Evolutionary conservation across 2,797 vertebrate genomes (phyloP), one percentile per base, ranked within the genome.

Genomic region (Anas flavirostris): DNA sequence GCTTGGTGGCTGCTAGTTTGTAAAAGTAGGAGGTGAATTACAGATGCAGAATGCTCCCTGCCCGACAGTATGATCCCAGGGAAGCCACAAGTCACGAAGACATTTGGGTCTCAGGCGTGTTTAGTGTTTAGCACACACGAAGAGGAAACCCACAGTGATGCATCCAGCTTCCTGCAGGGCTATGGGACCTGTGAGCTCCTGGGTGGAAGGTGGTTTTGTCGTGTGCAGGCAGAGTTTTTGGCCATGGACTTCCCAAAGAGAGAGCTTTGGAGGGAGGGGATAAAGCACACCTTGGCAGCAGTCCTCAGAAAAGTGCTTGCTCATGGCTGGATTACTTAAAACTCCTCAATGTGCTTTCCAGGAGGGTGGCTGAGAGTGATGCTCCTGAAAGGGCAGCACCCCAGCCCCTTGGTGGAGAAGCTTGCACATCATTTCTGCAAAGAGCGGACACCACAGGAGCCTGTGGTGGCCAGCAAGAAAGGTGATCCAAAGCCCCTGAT

Each of bases 401-500:
- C 3, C 26, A 12, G 15, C 5, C 19, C 39, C 21, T 10, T 43
- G 43, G 16, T 16, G 50, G 64, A 70, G 67, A 21, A 41, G 13
- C 31, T 76, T 4, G 4, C 48, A 12, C 0, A 10, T 3, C 35
- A 16, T 22, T 44, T 18, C 86, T 8, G 10, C 15, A 7, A 81
- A 73, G 56, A 56, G 7, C 0, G 0, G 23, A 2, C 12, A 39
- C 31, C 37, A 10, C 7, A 60, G 68, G 66, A 91, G 72, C 25
- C 44, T 62, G 79, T n/a, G 91, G 88, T 91, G 86, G 89, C 35
- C 83, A 88, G 59, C 70, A 76, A 1, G 10, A 12, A 63, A 39
- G 76, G 88, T 74, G 81, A 74, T 74, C 75, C 80, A 35, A 91
- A 94, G 66, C 77, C 52, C 75, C 79, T 81, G 81, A 68, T 80